These are phyloP conservation scores for Cephus pulcher DNA, from an alignment of 2,888 invertebrate species.

Conservation along the genomic window DNA sequence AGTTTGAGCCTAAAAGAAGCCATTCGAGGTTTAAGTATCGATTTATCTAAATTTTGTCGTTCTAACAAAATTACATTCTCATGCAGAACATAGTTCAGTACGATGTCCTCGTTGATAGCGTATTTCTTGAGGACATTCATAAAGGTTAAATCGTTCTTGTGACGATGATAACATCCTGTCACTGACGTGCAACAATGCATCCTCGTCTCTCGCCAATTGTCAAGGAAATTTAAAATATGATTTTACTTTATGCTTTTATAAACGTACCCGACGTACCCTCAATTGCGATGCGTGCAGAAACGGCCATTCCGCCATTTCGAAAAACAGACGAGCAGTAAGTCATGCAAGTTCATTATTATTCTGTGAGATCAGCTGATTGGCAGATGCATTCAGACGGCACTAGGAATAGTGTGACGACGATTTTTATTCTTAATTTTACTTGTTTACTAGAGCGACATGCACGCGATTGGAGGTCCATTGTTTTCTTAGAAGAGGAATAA, in stretches of 20 bases:
- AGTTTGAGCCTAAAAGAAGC: constrained; percentile 26
- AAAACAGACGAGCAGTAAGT: neutral
- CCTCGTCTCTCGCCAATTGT: constrained; percentile 8
- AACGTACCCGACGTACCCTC: neutral
- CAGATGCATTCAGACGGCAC: neutral
- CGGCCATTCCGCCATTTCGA: neutral
- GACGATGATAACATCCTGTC: constrained; percentile 21
- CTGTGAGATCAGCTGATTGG: neutral
- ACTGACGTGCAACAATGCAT: constrained; percentile 27
- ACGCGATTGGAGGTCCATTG: too few relatives aligned
- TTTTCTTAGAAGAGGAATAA: too few relatives aligned
- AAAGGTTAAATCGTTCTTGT: constrained; percentile 26
- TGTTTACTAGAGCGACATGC: neutral
- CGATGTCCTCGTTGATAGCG: constrained; percentile 27
- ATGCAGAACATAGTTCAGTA: constrained; percentile 28
- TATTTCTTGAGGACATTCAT: constrained; percentile 29
- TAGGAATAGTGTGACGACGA: neutral
- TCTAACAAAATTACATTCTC: constrained; percentile 24
- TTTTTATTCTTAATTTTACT: neutral
- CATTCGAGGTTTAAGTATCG: neutral
- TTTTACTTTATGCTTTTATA: neutral
- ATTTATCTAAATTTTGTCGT: neutral
- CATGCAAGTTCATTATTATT: neutral
- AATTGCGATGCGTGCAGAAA: neutral
- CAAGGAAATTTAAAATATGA: neutral